Evolutionary conservation across 2,797 vertebrate species (phyloP), one percentile per base, ranked within the genome.

Genomic region (Pteronotus mesoamericanus): DNA sequence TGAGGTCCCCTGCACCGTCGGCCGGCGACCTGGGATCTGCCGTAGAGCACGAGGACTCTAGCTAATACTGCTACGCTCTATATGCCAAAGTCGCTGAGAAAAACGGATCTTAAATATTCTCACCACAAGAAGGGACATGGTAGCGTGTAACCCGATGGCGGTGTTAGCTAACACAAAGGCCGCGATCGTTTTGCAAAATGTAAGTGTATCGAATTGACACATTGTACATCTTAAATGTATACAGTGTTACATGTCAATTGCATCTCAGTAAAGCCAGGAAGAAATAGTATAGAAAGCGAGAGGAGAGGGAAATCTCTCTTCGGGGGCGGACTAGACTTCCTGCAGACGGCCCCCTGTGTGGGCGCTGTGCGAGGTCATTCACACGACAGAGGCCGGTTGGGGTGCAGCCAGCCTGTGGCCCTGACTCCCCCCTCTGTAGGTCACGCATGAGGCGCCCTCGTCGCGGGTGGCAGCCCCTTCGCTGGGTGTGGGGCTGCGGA

Each of bases 371-470:
- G 3, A 42, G n/a, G 6, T 46, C 53, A 24, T 15, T n/a, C 34
- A 4, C 3, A 1, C 15, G 32, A 4, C 1, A 0, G 64, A 53
- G 57, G 2, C 1, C 0, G 2, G 9, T 12, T 0, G 0, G 37
- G 46, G 16, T 3, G 4, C 19, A 10, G 10, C 34, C 22, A 9
- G n/a, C 19, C 7, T 16, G 57, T 12, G 4, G 0, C 9, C 32
- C 12, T 39, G 2, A 1, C 5, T 29, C 7, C 4, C 22, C 3
- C 10, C 22, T 0, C 34, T 21, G 19, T 39, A 19, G 37, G 68
- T 24, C 6, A 46, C 11, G 59, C 7, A 4, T 48, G 37, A 6
- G 46, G 44, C 16, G 9, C 51, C 19, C 32, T 32, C n/a, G 6
- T 21, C 12, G 12, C 12, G 5, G 12, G 32, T 15, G 12, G 14